Conservation (phyloP, 2,113 vertebrate species). For the Istiophorus platypterus region DNA sequence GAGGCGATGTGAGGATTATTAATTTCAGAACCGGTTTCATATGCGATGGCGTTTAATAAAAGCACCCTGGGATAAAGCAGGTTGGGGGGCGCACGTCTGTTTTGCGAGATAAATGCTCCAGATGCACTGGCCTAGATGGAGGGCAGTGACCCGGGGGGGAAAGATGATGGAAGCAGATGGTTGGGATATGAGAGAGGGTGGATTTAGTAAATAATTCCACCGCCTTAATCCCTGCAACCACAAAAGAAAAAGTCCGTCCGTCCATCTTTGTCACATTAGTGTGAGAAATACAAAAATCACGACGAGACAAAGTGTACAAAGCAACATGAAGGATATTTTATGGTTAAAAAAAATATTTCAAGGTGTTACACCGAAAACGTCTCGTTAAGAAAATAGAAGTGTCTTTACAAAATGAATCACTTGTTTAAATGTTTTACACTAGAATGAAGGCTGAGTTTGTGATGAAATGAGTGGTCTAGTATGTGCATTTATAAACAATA, state of each 20-base stretch:
- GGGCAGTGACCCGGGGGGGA: conserved; percentile 12
- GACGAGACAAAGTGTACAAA: not conserved
- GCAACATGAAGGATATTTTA: not conserved
- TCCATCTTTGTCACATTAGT: conserved; percentile 20
- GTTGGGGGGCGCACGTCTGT: not conserved
- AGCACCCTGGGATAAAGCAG: no score
- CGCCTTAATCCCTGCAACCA: conserved; percentile 47
- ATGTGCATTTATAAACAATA: no score
- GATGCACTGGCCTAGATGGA: conserved; percentile 21
- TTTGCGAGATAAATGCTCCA: not conserved
- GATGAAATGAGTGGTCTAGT: no score
- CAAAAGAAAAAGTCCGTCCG: conserved; percentile 40
- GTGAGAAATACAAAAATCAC: not conserved
- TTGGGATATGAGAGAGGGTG: conserved; percentile 12
- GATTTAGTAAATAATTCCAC: conserved; percentile 56
- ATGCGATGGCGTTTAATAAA: no score
- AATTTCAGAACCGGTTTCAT: not conserved
- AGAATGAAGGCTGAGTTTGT: no score
- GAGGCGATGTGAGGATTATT: no score
- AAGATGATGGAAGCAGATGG: conserved; percentile 41
- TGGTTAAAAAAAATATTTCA: not conserved
- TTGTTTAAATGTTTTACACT: no score
- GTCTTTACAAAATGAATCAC: not conserved
- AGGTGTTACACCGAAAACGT: not conserved
- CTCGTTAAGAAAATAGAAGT: conserved; percentile 2